Evolutionary conservation across 2,113 vertebrate species (phyloP).

Genomic region (Pitta sordida): DNA sequence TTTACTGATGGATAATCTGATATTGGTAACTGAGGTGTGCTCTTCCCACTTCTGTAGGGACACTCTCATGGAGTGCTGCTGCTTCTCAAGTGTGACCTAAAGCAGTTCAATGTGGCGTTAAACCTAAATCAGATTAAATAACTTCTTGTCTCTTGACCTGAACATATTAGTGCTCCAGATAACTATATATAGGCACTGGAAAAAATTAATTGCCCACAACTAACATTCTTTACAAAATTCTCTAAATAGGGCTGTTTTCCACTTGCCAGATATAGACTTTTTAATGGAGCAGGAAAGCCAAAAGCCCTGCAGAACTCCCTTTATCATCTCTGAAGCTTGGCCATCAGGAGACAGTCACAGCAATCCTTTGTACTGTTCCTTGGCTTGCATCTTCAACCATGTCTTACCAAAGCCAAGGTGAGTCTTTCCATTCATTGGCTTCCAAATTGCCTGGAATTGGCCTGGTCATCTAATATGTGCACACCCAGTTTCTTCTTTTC

Average conservation of each 20-base stretch:
- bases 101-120: not conserved
- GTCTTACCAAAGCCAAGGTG: not conserved
- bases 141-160: not conserved
- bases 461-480: not conserved
- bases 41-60: not conserved
- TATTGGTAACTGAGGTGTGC: not conserved
- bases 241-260: constrained; percentile 28
- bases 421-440: not conserved
- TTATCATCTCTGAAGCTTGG: not conserved
- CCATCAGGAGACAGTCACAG: not conserved
- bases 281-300: not conserved
- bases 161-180: not conserved
- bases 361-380: not conserved
- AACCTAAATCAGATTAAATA: not conserved
- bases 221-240: constrained; percentile 2
- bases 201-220: not conserved
- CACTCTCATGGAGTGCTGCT: not conserved
- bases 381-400: not conserved
- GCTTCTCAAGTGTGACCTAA: not conserved
- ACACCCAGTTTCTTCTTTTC: not conserved
- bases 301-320: not conserved
- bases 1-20: not conserved
- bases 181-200: constrained; percentile 5
- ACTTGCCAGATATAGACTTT: not conserved
- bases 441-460: not conserved